Conservation (phyloP, 2,113 vertebrate species). For the Rhadina sibilatrix region DNA sequence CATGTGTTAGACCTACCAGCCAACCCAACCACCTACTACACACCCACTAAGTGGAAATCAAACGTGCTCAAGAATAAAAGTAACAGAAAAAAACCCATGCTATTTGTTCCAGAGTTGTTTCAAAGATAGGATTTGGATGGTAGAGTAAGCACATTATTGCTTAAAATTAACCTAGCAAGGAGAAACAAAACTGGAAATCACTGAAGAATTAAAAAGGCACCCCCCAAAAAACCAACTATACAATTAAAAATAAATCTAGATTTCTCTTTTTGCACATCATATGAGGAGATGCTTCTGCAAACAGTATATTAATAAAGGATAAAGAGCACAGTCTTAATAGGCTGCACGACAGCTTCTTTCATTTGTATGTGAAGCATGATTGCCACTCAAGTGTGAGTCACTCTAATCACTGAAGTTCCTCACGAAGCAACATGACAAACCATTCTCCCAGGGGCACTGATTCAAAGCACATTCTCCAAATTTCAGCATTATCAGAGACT, state of each 20-base stretch:
- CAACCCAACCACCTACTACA: not conserved
- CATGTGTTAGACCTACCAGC: not conserved
- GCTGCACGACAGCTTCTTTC: conserved; percentile 26
- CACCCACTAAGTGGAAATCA: not conserved
- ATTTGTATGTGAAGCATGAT: conserved; percentile 69
- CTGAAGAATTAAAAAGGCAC: not conserved
- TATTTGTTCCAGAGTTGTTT: not conserved
- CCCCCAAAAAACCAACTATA: not conserved
- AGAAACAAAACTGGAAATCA: not conserved
- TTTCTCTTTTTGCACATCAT: not conserved
- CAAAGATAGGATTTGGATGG: not conserved
- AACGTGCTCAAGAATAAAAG: not conserved
- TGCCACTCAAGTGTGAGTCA: conserved; percentile 84
- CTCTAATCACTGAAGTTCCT: conserved; percentile 74
- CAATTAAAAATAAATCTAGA: not conserved
- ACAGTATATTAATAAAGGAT: not conserved
- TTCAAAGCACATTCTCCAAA: conserved; percentile 39
- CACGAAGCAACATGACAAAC: conserved; percentile 77
- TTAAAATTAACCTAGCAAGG: not conserved
- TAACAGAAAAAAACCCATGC: not conserved
- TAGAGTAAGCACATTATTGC: not conserved
- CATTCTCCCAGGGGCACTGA: conserved; percentile 69
- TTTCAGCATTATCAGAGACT: not conserved
- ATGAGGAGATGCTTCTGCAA: not conserved
- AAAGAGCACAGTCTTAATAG: not conserved